These are phyloP conservation scores for Hedychridium roseum DNA, from an alignment of 2,888 invertebrate species.

Conservation along the genomic window DNA sequence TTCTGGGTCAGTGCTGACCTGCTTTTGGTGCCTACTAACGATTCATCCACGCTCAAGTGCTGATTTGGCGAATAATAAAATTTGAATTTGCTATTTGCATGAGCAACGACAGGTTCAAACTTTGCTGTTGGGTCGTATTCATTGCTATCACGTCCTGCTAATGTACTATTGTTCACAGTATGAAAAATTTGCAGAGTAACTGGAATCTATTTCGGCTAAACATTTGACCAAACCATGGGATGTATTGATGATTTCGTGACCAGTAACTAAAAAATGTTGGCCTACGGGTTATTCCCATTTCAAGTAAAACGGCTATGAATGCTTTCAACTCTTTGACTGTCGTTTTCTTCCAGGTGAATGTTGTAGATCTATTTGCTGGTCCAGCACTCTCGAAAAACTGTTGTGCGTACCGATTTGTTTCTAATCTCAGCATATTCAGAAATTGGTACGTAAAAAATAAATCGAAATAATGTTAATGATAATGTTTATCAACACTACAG, in stretches of 20 bases:
- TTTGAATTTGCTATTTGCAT: conserved; percentile 37
- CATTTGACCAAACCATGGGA: conserved; percentile 27
- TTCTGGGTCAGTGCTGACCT: conserved; percentile 34
- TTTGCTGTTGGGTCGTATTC: conserved; percentile 36
- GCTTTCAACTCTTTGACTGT: conserved; percentile 16
- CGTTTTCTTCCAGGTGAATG: conserved; percentile 12
- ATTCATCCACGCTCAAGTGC: conserved; percentile 39
- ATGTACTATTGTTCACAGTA: conserved; percentile 18
- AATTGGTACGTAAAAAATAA: conserved; percentile 5
- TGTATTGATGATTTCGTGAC: conserved; percentile 19
- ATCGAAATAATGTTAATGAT: conserved; percentile 3
- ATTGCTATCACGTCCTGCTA: conserved; percentile 24
- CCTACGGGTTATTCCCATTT: conserved; percentile 23
- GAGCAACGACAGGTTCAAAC: conserved; percentile 34
- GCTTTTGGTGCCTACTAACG: conserved; percentile 37
- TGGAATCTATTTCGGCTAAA: conserved; percentile 22
- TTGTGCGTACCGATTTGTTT: conserved; percentile 11
- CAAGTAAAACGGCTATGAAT: conserved; percentile 18
- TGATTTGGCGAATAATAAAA: conserved; percentile 32
- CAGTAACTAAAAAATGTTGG: conserved; percentile 24
- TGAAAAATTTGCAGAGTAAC: conserved; percentile 22
- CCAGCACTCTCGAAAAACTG: conserved; percentile 10
- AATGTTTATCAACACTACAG: too few relatives aligned
- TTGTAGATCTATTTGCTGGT: conserved; percentile 12
- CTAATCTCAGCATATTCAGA: conserved; percentile 1